Percentiles rank a stretch among this genome's conserved stretches.
phyloP scores from a whole-genome alignment of 1,140 invertebrate genomes.

The Drosophila tani region DNA sequence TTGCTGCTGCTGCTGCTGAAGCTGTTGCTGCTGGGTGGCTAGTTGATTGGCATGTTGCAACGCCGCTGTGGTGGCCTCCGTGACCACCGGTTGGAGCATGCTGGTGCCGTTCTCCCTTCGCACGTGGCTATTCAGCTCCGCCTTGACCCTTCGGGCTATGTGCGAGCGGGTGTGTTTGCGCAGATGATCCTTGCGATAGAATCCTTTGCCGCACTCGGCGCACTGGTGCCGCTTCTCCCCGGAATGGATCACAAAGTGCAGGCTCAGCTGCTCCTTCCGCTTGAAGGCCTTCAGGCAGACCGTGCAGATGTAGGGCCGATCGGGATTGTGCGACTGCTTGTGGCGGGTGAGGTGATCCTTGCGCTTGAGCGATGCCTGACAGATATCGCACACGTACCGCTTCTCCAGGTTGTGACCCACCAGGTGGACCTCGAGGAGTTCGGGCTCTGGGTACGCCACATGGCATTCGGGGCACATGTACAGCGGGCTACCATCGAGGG shows the following conservation, averaged over 20 bases:
- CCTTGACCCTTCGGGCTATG: constrained; percentile 92
- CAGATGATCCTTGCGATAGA: constrained; percentile 91
- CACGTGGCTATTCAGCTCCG: constrained; percentile 89
- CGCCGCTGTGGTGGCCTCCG: constrained; percentile 71
- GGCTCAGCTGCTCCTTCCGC: constrained; percentile 92
- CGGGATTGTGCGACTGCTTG: constrained; percentile 93
- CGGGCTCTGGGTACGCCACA: constrained; percentile 93
- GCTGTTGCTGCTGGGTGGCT: constrained; percentile 62
- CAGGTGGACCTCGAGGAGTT: constrained; percentile 92
- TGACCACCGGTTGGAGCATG: constrained; percentile 79
- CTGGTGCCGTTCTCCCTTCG: constrained; percentile 77
- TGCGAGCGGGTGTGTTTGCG: constrained; percentile 93
- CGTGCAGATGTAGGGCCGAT: constrained; percentile 92
- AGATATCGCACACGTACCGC: constrained; percentile 93
- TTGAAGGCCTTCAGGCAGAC: constrained; percentile 94
- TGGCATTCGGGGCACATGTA: constrained; percentile 95
- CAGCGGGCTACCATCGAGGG: constrained; percentile 92
- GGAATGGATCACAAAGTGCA: constrained; percentile 94
- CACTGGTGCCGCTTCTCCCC: constrained; percentile 94
- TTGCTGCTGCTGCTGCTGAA: constrained; percentile 68
- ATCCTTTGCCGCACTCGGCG: constrained; percentile 93
- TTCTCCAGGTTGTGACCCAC: constrained; percentile 91
- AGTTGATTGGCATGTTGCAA: constrained; percentile 72
- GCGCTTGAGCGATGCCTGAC: constrained; percentile 92
- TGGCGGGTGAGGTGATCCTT: constrained; percentile 93